These are phyloP conservation scores for Halisarca cf. caerulea DNA, from an alignment of 37 sponge, comb jelly and placozoan species.

Conservation along the genomic window DNA sequence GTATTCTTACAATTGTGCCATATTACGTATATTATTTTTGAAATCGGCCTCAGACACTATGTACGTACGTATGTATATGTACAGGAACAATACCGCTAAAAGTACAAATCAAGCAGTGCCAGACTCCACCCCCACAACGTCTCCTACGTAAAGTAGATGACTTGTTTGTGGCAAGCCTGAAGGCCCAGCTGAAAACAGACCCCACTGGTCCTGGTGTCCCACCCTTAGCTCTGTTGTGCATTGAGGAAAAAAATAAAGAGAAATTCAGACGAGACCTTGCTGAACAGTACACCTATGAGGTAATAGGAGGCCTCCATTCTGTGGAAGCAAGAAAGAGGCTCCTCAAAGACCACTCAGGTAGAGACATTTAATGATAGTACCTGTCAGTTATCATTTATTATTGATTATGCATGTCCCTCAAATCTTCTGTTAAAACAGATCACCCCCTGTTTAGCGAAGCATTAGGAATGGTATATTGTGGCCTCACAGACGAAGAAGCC, in stretches of 20 bases:
- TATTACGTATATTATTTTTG: too few relatives aligned
- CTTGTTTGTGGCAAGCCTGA: slow-evolving; percentile 20
- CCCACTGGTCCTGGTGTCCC: slow-evolving; percentile 47
- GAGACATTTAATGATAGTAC: neutral
- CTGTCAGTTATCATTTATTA: too few relatives aligned
- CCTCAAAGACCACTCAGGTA: neutral
- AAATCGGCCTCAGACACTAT: neutral
- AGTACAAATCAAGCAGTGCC: neutral
- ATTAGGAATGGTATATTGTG: neutral
- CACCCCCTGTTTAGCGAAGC: neutral
- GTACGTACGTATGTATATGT: neutral
- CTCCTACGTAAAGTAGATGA: slow-evolving; percentile 21
- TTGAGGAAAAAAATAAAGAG: neutral
- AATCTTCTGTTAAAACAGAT: neutral
- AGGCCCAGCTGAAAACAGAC: slow-evolving; percentile 19
- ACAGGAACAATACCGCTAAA: neutral
- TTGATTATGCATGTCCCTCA: too few relatives aligned
- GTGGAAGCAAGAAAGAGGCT: slow-evolving; percentile 24
- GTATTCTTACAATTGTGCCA: too few relatives aligned
- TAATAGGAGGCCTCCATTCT: slow-evolving; percentile 43
- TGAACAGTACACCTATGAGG: slow-evolving; percentile 41
- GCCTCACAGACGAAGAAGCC: too few relatives aligned
- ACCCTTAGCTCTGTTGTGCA: slow-evolving; percentile 38
- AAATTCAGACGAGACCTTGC: neutral
- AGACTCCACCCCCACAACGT: slow-evolving; percentile 19